phyloP scores from a whole-genome alignment of 2,888 invertebrate species.

The Eupsilia transversa region DNA sequence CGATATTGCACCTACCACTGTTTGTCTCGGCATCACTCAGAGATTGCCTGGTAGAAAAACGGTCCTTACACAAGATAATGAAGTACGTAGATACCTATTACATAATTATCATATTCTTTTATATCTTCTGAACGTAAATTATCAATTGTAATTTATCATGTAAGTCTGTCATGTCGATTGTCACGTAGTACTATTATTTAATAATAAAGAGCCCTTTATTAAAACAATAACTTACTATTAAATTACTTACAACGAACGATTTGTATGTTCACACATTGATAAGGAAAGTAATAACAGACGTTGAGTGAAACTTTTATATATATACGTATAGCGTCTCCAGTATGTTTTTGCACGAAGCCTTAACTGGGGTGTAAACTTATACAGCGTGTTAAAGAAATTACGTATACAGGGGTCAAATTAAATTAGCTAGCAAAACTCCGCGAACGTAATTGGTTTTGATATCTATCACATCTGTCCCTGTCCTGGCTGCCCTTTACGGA shows the following conservation, averaged over 20 bases:
- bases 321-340: too few relatives aligned
- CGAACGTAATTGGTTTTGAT: too few relatives aligned
- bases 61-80: not conserved
- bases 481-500: too few relatives aligned
- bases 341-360: too few relatives aligned
- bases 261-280: slow-evolving; percentile 15
- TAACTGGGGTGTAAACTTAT: too few relatives aligned
- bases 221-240: slow-evolving; percentile 40
- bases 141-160: slow-evolving; percentile 21
- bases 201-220: slow-evolving; percentile 30
- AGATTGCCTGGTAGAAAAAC: too few relatives aligned
- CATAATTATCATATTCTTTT: not conserved
- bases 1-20: too few relatives aligned
- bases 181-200: slow-evolving; percentile 42
- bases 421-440: too few relatives aligned
- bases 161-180: slow-evolving; percentile 19
- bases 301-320: not conserved
- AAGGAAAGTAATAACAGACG: not conserved
- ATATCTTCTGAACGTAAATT: not conserved
- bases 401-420: too few relatives aligned
- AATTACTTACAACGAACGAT: slow-evolving; percentile 17
- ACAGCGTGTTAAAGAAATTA: too few relatives aligned
- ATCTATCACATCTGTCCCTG: too few relatives aligned
- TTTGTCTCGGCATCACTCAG: too few relatives aligned
- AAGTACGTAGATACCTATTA: not conserved